phyloP scores from a whole-genome alignment of 2,113 vertebrate species.

The Oreamnos americanus region DNA sequence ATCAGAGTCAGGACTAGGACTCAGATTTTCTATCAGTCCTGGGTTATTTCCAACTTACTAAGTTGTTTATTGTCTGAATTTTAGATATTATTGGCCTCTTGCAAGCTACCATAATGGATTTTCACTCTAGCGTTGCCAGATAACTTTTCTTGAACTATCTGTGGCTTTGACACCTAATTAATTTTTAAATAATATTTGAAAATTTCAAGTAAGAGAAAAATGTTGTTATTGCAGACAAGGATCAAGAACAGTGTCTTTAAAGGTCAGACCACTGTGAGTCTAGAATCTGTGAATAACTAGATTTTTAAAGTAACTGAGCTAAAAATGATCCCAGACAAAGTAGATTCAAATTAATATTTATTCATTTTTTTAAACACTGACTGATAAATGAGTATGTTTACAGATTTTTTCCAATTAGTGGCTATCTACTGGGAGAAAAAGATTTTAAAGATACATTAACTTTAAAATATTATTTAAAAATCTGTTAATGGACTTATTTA shows the following conservation, averaged over 20 bases:
- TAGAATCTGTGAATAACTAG: background rate
- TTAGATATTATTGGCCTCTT: background rate
- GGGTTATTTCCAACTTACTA: background rate
- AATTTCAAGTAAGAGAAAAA: background rate
- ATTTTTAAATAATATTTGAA: constrained; percentile 18
- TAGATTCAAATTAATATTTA: background rate
- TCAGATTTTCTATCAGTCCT: background rate
- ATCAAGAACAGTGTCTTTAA: background rate
- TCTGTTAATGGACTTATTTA: background rate
- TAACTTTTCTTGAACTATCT: background rate
- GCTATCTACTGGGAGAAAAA: background rate
- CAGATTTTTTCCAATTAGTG: background rate
- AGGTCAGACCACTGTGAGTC: background rate
- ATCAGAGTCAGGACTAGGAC: background rate
- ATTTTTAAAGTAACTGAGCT: background rate
- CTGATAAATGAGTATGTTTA: background rate
- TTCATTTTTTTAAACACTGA: background rate
- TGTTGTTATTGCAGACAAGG: background rate
- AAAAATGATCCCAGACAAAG: background rate
- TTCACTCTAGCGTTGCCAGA: background rate
- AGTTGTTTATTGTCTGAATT: background rate
- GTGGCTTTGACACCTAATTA: background rate
- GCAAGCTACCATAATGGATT: background rate
- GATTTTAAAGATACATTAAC: background rate
- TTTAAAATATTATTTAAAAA: constrained; percentile 1